Percentiles rank a stretch among this genome's conserved stretches.
Conservation (phyloP, 2,113 vertebrate species). For the Rattus rattus region DNA sequence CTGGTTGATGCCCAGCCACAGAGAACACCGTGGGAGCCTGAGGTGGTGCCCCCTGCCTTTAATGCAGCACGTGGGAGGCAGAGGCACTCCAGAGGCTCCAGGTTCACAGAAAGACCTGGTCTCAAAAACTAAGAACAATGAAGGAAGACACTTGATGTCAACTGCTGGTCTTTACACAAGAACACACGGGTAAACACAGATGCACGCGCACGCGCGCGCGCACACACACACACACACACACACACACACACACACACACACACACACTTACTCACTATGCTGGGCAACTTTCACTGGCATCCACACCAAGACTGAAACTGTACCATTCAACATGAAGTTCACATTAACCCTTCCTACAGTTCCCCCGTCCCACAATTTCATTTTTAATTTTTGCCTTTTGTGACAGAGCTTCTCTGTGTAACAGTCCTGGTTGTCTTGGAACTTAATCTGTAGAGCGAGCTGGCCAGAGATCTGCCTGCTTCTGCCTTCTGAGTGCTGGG, state of each 20-base stretch:
- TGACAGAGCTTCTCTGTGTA: not conserved
- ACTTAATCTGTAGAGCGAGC: not conserved
- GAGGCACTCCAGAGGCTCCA: not conserved
- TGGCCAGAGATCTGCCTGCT: not conserved
- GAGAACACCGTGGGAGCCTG: not conserved
- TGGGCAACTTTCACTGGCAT: not conserved
- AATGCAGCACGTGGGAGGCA: not conserved
- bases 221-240: not conserved
- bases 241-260: not conserved
- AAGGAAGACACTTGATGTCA: not conserved
- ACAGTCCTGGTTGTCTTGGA: not conserved
- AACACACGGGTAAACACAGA: not conserved
- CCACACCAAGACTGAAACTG: not conserved
- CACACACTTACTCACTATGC: too few species aligned
- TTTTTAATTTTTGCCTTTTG: too few species aligned
- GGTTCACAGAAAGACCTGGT: not conserved
- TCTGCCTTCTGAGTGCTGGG: not conserved
- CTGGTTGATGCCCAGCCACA: not conserved
- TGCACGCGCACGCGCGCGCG: accelerated
- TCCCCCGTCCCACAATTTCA: accelerated
- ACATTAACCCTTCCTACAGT: not conserved
- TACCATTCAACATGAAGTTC: not conserved
- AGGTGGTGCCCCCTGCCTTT: not conserved
- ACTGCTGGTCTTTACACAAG: not conserved
- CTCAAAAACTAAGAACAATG: not conserved